Conservation (phyloP, 2,113 vertebrate species). For the Halcyon malimbica region DNA sequence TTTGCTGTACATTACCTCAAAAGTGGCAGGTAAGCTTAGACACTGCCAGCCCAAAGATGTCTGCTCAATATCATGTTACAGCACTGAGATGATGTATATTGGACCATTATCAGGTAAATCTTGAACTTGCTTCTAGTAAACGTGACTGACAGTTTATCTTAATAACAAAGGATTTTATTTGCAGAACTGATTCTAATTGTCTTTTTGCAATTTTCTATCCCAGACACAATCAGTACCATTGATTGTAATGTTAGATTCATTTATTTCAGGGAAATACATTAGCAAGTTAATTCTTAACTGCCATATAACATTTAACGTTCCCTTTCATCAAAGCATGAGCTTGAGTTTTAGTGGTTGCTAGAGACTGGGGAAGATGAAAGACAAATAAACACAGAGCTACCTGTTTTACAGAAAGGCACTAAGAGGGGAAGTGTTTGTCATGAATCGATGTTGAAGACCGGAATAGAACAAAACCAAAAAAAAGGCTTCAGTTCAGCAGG, state of each 20-base stretch:
- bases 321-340: not conserved
- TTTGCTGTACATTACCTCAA: not conserved
- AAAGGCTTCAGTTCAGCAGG: not conserved
- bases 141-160: slow-evolving; percentile 27
- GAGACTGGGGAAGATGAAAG: not conserved
- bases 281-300: slow-evolving; percentile 21
- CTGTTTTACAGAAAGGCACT: not conserved
- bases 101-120: not conserved
- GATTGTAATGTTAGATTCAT: slow-evolving; percentile 44
- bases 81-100: not conserved
- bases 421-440: not conserved
- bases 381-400: not conserved
- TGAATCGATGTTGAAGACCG: not conserved
- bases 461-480: not conserved
- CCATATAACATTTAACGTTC: not conserved
- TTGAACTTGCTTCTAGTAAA: slow-evolving; percentile 23
- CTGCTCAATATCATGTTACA: not conserved
- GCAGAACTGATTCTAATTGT: slow-evolving; percentile 49
- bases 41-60: not conserved
- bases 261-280: slow-evolving; percentile 52
- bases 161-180: slow-evolving; percentile 54
- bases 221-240: slow-evolving; percentile 18
- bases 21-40: not conserved
- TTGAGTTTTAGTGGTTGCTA: not conserved
- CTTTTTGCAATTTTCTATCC: slow-evolving; percentile 18